Percentiles rank a stretch among this genome's conserved stretches.
Conservation (phyloP, 2,113 vertebrate genomes). For the Bubo scandiacus region DNA sequence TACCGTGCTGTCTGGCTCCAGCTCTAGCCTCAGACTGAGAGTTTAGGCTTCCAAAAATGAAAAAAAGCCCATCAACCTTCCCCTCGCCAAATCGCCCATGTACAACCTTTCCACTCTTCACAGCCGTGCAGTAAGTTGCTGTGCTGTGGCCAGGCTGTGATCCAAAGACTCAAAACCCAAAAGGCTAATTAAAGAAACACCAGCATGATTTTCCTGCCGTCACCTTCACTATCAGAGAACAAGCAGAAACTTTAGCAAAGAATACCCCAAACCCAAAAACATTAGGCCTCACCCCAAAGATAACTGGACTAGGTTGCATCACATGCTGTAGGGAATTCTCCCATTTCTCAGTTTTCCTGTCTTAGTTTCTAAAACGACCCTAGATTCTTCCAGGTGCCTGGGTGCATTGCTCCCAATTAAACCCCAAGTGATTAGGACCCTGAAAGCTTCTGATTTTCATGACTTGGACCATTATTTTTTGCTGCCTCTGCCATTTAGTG, state of each 20-base stretch:
- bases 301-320: background rate
- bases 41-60: background rate
- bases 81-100: accelerated
- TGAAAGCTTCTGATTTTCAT: background rate
- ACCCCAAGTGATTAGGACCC: background rate
- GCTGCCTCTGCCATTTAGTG: background rate
- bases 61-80: background rate
- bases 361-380: background rate
- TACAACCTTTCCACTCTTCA: background rate
- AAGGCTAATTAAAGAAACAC: background rate
- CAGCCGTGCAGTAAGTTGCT: background rate
- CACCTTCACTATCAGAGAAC: background rate
- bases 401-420: background rate
- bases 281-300: background rate
- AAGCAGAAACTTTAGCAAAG: background rate
- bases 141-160: background rate
- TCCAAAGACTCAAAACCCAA: background rate
- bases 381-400: background rate
- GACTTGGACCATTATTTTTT: background rate
- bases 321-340: background rate
- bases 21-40: background rate
- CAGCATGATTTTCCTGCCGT: background rate
- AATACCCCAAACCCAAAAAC: background rate
- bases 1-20: background rate
- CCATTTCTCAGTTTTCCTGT: background rate